Percentiles rank a stretch among this genome's conserved stretches.
phyloP scores from a whole-genome alignment of 2,888 invertebrate genomes.

The Drosophila rellima region DNA sequence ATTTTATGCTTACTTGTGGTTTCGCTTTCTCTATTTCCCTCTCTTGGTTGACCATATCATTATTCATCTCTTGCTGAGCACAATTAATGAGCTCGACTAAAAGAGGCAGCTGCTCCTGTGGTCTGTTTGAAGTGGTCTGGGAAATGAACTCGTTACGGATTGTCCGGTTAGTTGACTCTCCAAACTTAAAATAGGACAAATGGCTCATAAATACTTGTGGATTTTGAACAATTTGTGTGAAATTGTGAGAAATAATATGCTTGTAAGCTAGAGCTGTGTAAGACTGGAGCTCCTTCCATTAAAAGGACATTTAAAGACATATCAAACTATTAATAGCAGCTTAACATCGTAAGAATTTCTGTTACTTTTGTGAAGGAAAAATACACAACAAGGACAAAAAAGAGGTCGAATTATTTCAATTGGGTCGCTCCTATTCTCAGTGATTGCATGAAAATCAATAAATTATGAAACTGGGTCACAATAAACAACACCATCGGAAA shows the following conservation, averaged over 20 bases:
- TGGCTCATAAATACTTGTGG: slow-evolving; percentile 13
- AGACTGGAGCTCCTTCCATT: background rate
- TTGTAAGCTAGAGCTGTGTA: background rate
- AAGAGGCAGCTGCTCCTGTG: slow-evolving; percentile 23
- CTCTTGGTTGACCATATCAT: slow-evolving; percentile 31
- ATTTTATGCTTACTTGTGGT: slow-evolving; percentile 5
- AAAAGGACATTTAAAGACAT: too few relatives aligned
- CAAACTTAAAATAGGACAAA: slow-evolving; percentile 17
- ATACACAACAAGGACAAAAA: too few relatives aligned
- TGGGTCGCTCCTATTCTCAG: slow-evolving; percentile 19
- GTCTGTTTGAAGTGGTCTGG: slow-evolving; percentile 46
- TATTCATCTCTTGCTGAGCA: slow-evolving; percentile 56
- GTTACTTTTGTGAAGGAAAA: background rate
- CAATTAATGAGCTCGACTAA: slow-evolving; percentile 57
- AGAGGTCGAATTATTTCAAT: slow-evolving; percentile 14
- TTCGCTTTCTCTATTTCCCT: background rate
- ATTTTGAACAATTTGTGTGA: slow-evolving; percentile 26
- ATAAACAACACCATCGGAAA: background rate
- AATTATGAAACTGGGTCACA: slow-evolving; percentile 29
- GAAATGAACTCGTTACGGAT: slow-evolving; percentile 41
- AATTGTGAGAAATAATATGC: background rate
- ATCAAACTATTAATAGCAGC: slow-evolving; percentile 13
- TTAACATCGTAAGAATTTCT: slow-evolving; percentile 4
- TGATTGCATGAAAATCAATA: slow-evolving; percentile 35
- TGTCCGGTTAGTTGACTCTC: slow-evolving; percentile 29